These are phyloP conservation scores for Meteorus cinctellus DNA, from an alignment of 2,888 invertebrate genomes.

Conservation along the genomic window DNA sequence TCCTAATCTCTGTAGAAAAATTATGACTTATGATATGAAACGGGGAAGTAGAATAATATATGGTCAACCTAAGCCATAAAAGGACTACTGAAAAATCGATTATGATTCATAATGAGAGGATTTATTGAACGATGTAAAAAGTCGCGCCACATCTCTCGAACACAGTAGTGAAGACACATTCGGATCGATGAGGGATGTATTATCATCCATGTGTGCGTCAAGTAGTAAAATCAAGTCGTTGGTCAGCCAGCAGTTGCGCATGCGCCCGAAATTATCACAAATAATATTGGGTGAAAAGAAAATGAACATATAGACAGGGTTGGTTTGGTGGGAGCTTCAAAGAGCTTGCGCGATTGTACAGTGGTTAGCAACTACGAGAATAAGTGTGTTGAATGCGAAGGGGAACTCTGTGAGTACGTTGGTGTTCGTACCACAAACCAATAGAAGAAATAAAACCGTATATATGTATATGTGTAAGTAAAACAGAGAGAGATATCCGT, in stretches of 20 bases:
- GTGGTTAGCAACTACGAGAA: slow-evolving; percentile 5
- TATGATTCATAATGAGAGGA: too few relatives aligned
- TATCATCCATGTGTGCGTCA: slow-evolving; percentile 14
- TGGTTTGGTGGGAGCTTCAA: slow-evolving; percentile 9
- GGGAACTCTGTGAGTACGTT: slow-evolving; percentile 9
- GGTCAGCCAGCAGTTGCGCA: slow-evolving; percentile 45
- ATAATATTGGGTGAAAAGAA: neutral
- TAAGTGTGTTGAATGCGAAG: neutral
- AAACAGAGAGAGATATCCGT: neutral
- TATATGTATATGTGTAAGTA: neutral
- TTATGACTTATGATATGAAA: too few relatives aligned
- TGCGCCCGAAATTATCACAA: slow-evolving; percentile 23
- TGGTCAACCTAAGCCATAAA: too few relatives aligned
- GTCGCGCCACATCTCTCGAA: neutral
- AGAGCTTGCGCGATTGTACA: slow-evolving; percentile 2
- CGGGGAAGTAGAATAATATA: too few relatives aligned
- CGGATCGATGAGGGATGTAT: slow-evolving; percentile 36
- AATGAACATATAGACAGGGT: neutral
- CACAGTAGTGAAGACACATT: neutral
- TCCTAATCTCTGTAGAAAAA: too few relatives aligned
- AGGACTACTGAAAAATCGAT: too few relatives aligned
- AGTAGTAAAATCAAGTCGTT: slow-evolving; percentile 47
- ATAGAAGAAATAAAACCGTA: neutral
- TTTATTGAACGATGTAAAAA: neutral
- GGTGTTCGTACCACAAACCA: slow-evolving; percentile 9